Evolutionary conservation across 2,888 invertebrate species (phyloP).

Genomic region (Phalera bucephala): DNA sequence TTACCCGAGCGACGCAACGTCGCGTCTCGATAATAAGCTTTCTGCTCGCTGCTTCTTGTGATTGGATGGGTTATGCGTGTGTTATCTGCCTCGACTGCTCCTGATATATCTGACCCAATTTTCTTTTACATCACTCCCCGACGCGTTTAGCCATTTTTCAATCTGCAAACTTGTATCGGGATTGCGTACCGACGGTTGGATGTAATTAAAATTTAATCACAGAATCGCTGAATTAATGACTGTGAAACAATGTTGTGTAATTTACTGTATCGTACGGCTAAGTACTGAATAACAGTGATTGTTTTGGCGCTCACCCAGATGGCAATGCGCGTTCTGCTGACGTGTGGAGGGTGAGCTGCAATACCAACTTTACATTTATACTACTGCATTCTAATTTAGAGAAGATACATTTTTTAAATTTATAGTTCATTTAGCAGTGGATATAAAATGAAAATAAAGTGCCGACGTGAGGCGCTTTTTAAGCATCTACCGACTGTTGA

Average conservation of each 20-base stretch:
- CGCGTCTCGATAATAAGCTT: conserved; percentile 74
- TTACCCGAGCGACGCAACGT: conserved; percentile 62
- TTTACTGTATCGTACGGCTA: conserved; percentile 52
- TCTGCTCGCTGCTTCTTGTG: conserved; percentile 72
- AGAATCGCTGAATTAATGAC: conserved; percentile 36
- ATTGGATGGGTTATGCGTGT: conserved; percentile 79
- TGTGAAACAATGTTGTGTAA: conserved; percentile 45
- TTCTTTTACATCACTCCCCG: conserved; percentile 62
- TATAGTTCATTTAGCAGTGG: conserved; percentile 3
- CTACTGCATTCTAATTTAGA: conserved; percentile 7
- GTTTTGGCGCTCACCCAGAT: conserved; percentile 78
- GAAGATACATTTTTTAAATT: conserved; percentile 16
- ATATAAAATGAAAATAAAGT: conserved; percentile 22
- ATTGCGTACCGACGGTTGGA: conserved; percentile 28
- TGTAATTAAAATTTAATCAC: conserved; percentile 41
- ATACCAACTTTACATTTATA: conserved; percentile 27
- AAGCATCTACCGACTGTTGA: too few relatives aligned
- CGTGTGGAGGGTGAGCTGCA: conserved; percentile 47
- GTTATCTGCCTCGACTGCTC: conserved; percentile 68
- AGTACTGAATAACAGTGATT: conserved; percentile 79
- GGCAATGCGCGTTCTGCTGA: conserved; percentile 69
- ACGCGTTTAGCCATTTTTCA: conserved; percentile 49
- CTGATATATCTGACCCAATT: conserved; percentile 71
- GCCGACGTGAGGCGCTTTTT: conserved; percentile 40
- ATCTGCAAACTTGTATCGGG: conserved; percentile 40